Base-by-base conservation (phyloP, 1,140 invertebrate genomes). In the Ips nitidus region DNA sequence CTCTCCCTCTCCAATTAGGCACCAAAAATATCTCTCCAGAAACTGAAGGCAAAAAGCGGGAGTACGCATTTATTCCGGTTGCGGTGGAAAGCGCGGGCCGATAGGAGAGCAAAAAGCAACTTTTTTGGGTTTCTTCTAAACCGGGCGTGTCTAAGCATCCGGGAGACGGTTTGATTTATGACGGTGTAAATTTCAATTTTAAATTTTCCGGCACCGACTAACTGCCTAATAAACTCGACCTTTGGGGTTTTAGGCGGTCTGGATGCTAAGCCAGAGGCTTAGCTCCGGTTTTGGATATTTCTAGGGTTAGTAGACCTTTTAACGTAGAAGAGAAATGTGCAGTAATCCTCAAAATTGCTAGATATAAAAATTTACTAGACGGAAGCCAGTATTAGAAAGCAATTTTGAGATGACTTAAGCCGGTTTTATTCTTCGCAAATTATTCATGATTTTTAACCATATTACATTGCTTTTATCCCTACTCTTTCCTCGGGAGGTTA, bases 171-270 rank as follows among this genome's bases (percentile, higher is more conserved):
- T 58, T 67, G 66, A 67, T 67, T 67, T 67, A 67, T 60, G 66
- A 50, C 55, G 22, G 56, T 60, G 66, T 52, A 52, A 67, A 67
- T 67, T 67, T 67, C 66, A 67, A 67, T 67, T 67, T 67, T 67
- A 67, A 67, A 67, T 67, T 67, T 50, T 38, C 41, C 42, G 38
- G 7, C 43, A 7, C 53, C 62, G 42, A 41, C 62, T 64, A 53
- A 64, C 62, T 64, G 62, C 41, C 47, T 62, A 62, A 62, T 62
- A 62, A 62, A 59, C 57, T 42, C 39, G 38, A 2, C 57, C 39
- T 39, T 59, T 41, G 57, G 42, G 39, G 22, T 22, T 22, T 22
- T 22, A 22, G 22, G 22, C 22, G 22, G 22, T 22, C 22, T 22
- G 22, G 22, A 22, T 22, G 22, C 22, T 22, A 22, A 22, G 22